Percentiles rank a stretch among this genome's conserved stretches.
Evolutionary conservation across 1,140 invertebrate genomes (phyloP).

Genomic region (Aphidius gifuensis): DNA sequence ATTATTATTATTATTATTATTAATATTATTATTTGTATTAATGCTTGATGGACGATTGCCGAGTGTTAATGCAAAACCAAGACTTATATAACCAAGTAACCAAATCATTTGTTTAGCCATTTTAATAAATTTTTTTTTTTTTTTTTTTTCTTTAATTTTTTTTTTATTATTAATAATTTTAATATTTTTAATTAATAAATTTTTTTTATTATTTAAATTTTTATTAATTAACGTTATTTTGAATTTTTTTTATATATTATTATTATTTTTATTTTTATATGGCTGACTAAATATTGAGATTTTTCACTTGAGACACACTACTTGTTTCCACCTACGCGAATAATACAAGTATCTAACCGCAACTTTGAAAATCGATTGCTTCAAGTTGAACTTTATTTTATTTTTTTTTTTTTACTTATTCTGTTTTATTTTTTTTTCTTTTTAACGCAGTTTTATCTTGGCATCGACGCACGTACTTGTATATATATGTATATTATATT

Average conservation of each 20-base stretch:
- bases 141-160: neutral
- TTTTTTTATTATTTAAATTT: neutral
- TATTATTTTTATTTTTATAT: no score
- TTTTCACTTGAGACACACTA: conserved; percentile 10
- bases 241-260: no score
- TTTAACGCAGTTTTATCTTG: conserved; percentile 12
- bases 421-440: conserved; percentile 6
- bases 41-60: conserved; percentile 25
- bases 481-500: neutral
- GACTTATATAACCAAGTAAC: conserved; percentile 27
- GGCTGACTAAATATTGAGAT: no score
- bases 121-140: conserved; percentile 11
- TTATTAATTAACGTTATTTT: neutral
- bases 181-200: neutral
- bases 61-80: conserved; percentile 26
- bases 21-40: neutral
- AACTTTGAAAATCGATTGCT: conserved; percentile 12
- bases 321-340: conserved; percentile 12
- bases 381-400: neutral
- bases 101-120: conserved; percentile 30
- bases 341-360: conserved; percentile 11
- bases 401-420: conserved; percentile 5
- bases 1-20: conserved; percentile 1
- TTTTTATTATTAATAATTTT: neutral
- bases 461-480: conserved; percentile 11